These are phyloP conservation scores for Sebastes schlegelii DNA, from an alignment of 2,113 vertebrate species.

Conservation along the genomic window DNA sequence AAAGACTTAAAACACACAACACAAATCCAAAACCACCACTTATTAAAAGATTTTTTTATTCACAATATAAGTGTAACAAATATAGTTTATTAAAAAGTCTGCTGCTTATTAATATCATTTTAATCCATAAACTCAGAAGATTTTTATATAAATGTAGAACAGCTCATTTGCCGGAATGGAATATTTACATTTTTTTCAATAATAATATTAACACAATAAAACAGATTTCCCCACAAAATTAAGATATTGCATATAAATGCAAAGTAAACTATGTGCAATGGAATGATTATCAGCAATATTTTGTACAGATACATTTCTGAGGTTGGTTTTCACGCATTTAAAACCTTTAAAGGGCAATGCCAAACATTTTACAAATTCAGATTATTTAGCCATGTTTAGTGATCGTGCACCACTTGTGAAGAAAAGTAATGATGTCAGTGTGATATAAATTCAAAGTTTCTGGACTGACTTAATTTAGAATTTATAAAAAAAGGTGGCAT, in stretches of 20 bases:
- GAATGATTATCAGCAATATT: slow-evolving; percentile 86
- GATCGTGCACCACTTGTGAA: not conserved
- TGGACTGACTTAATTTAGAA: not conserved
- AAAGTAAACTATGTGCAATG: slow-evolving; percentile 83
- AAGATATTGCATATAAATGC: slow-evolving; percentile 82
- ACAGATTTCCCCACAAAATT: slow-evolving; percentile 77
- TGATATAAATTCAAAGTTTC: not conserved
- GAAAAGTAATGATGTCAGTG: not conserved
- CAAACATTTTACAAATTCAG: not conserved
- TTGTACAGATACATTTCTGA: slow-evolving; percentile 82
- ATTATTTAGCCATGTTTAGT: not conserved
- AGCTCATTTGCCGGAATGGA: slow-evolving; percentile 82
- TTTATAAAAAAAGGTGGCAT: slow-evolving; percentile 21
- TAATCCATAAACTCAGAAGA: slow-evolving; percentile 86
- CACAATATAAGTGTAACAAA: slow-evolving; percentile 99
- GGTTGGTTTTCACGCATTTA: slow-evolving; percentile 78
- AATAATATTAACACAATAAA: slow-evolving; percentile 74
- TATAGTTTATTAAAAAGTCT: slow-evolving; percentile 99
- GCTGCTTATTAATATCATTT: slow-evolving; percentile 91
- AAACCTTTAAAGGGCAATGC: slow-evolving; percentile 57
- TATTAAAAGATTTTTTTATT: slow-evolving; percentile 98
- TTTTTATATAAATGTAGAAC: slow-evolving; percentile 93
- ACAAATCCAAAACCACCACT: slow-evolving; percentile 47
- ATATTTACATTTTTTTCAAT: slow-evolving; percentile 87
- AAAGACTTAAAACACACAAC: not conserved